phyloP scores from a whole-genome alignment of 2,113 vertebrate genomes.

The Zingel zingel region DNA sequence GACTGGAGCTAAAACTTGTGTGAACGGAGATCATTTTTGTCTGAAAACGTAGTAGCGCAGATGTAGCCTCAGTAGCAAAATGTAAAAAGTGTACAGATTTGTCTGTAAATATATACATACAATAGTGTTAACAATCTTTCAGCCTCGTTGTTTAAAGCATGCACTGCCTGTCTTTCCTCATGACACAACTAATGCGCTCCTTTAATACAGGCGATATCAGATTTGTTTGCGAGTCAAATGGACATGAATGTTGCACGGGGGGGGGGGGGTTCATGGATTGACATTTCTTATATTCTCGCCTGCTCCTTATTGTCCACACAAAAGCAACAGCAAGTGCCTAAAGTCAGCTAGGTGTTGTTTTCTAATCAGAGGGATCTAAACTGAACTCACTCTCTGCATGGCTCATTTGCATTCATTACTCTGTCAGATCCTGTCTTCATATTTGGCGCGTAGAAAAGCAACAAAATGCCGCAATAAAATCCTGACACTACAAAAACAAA shows the following conservation, averaged over 20 bases:
- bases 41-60: too few species aligned
- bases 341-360: slow-evolving; percentile 22
- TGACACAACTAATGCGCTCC: neutral
- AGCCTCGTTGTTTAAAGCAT: slow-evolving; percentile 65
- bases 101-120: slow-evolving; percentile 72
- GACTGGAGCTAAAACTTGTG: too few species aligned
- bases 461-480: slow-evolving; percentile 55
- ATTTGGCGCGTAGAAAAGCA: slow-evolving; percentile 23
- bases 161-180: slow-evolving; percentile 51
- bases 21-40: too few species aligned
- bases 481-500: slow-evolving; percentile 50
- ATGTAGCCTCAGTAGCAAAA: neutral
- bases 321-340: slow-evolving; percentile 71
- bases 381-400: neutral
- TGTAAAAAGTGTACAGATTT: slow-evolving; percentile 77
- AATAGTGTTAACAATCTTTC: slow-evolving; percentile 28
- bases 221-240: neutral
- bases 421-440: neutral
- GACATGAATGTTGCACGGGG: neutral
- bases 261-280: neutral
- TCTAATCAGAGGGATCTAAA: neutral
- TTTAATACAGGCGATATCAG: neutral
- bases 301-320: neutral
- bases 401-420: slow-evolving; percentile 6
- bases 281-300: neutral